Base-by-base conservation (phyloP, 2,888 invertebrate species). In the Zele albiditarsus region DNA sequence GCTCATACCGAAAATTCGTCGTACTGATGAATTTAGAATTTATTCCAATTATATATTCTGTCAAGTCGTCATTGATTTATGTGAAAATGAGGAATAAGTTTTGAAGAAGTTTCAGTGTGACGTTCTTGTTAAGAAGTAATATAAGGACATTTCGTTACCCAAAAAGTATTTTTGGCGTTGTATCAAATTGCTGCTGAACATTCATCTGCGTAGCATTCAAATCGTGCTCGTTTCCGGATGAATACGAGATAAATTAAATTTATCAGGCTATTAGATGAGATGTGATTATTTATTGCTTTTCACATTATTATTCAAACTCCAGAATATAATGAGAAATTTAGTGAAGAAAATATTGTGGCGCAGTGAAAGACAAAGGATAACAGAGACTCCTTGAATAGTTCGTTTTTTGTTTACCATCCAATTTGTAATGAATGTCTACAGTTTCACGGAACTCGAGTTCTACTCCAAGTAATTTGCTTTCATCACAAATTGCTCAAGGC, bases 401-500 rank as follows among this genome's bases (percentile, higher is more conserved):
- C 28, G 27, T 27, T 25, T 27, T 60, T 60, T 31, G 6, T 63
- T 33, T 63, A n/a, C n/a, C 12, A n/a, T 62, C 20, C 31, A 8
- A 2, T 33, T 23, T 20, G 10, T 20, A 5, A 20, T 25, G 12
- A 60, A 28, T 27, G 10, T 63, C 10, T 63, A 4, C 38, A 33
- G 33, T 46, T 66, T 16, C 46, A 25, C 16, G 46, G 16, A 66
- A 66, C 42, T 66, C 27, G 14, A 12, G 38, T 33, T 1, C 49
- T n/a, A n/a, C 12, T 65, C 20, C 38, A 33, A 20, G n/a, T 66
- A 14, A 66, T 46, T 42, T 3, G 25, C 25, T 25, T 66, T 42
- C 38, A 38, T 42, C 38, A 16, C 25, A 31, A 38, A 31, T n/a
- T 69, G 53, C 49, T 57, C 57, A 38, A 69, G 69, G 58, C 33